Evolutionary conservation across 2,797 vertebrate genomes (phyloP).

Genomic region (Synanceia verrucosa): DNA sequence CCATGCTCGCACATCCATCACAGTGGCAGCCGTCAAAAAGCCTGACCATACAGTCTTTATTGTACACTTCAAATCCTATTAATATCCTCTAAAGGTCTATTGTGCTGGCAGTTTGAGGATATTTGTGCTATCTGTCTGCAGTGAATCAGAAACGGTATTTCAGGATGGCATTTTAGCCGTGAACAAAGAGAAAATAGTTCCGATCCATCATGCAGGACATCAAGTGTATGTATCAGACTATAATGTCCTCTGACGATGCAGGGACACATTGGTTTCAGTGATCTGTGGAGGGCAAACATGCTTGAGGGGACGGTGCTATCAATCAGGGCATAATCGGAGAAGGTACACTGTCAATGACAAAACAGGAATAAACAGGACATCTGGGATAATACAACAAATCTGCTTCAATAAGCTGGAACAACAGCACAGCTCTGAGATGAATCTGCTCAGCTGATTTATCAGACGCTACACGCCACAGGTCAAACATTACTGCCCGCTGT

Average conservation of each 20-base stretch:
- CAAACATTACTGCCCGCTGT: slow-evolving; percentile 32
- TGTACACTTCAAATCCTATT: slow-evolving; percentile 1
- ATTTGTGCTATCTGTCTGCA: slow-evolving; percentile 9
- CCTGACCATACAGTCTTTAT: neutral
- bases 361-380: slow-evolving; percentile 65
- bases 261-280: slow-evolving; percentile 40
- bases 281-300: slow-evolving; percentile 39
- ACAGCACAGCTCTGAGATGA: slow-evolving; percentile 28
- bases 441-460: slow-evolving; percentile 51
- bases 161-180: neutral
- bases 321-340: slow-evolving; percentile 68
- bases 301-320: slow-evolving; percentile 50
- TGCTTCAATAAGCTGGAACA: slow-evolving; percentile 23
- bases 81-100: slow-evolving; percentile 6
- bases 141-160: slow-evolving; percentile 5
- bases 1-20: slow-evolving; percentile 3
- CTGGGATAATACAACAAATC: slow-evolving; percentile 38
- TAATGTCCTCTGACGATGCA: slow-evolving; percentile 66
- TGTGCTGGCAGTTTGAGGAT: neutral
- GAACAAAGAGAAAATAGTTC: slow-evolving; percentile 14
- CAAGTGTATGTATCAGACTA: slow-evolving; percentile 10
- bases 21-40: slow-evolving; percentile 10
- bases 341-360: slow-evolving; percentile 63
- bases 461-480: slow-evolving; percentile 15
- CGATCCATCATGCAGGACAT: slow-evolving; percentile 23